Conservation (phyloP, 2,797 vertebrate genomes). For the Rhinogobio ventralis region DNA sequence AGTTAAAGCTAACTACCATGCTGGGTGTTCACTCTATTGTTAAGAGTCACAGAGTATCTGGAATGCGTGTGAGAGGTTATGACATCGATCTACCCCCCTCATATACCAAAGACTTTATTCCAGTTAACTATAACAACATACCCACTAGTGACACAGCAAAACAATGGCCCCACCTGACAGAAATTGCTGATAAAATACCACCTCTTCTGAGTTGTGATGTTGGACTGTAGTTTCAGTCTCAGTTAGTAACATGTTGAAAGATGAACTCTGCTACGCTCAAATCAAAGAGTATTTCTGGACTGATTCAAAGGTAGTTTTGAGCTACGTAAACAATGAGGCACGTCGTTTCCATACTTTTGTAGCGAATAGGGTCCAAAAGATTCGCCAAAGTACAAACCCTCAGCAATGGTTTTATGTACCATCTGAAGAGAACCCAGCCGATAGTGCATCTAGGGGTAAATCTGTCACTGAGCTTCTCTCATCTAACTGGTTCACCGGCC, state of each 20-base stretch:
- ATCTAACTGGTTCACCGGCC: neutral
- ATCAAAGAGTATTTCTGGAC: too few species aligned
- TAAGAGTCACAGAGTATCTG: too few species aligned
- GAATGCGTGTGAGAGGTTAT: too few species aligned
- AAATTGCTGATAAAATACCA: too few species aligned
- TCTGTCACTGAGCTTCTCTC: constrained; percentile 23
- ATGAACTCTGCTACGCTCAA: too few species aligned
- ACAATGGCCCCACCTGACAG: neutral
- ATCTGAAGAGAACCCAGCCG: constrained; percentile 36
- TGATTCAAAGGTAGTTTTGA: too few species aligned
- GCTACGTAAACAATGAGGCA: neutral
- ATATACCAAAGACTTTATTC: neutral
- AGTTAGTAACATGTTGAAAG: constrained; percentile 18
- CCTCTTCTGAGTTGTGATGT: too few species aligned
- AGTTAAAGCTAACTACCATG: too few species aligned
- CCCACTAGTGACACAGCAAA: neutral
- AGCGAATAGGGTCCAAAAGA: constrained; percentile 12
- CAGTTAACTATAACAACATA: neutral
- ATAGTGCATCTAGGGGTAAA: constrained; percentile 33
- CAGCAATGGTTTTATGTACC: constrained; percentile 45
- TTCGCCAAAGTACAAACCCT: constrained; percentile 11
- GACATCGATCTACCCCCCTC: too few species aligned
- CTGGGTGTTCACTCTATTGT: too few species aligned
- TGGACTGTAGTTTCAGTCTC: constrained; percentile 20
- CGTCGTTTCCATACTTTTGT: constrained; percentile 13